phyloP scores from a whole-genome alignment of 2,113 vertebrate species.

The Ptilonorhynchus violaceus region DNA sequence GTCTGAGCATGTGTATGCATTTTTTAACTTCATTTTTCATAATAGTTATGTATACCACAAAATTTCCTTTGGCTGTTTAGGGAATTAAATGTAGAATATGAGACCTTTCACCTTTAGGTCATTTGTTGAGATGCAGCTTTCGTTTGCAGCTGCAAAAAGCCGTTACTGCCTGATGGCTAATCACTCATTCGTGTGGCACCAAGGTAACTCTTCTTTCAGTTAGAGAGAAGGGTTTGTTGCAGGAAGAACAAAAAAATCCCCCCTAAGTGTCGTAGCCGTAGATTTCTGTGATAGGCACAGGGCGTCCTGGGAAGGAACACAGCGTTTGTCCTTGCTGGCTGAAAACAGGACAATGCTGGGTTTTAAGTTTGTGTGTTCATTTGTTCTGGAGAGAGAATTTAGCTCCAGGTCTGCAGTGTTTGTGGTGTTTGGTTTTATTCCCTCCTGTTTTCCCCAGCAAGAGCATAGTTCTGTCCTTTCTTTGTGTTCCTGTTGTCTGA shows the following conservation, averaged over 20 bases:
- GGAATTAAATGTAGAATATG: background rate
- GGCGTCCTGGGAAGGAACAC: background rate
- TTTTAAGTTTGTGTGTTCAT: background rate
- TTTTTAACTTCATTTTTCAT: background rate
- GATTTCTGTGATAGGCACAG: background rate
- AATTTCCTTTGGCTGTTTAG: background rate
- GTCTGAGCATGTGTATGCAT: background rate
- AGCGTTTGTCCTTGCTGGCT: background rate
- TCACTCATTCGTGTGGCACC: background rate
- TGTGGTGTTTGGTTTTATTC: background rate
- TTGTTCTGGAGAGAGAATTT: background rate
- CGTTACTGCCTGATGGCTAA: background rate
- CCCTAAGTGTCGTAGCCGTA: background rate
- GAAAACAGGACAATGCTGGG: background rate
- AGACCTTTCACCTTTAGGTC: conserved; percentile 4
- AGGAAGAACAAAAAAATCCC: background rate
- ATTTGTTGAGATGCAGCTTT: background rate
- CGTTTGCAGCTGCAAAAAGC: background rate
- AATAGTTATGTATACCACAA: background rate
- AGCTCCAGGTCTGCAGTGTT: background rate
- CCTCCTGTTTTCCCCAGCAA: background rate
- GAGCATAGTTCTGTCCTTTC: background rate
- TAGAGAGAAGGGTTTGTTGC: background rate
- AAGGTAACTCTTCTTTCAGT: background rate
- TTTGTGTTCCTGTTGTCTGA: background rate